These are phyloP conservation scores for Argyrosomus japonicus DNA, from an alignment of 2,113 vertebrate species.

Conservation along the genomic window DNA sequence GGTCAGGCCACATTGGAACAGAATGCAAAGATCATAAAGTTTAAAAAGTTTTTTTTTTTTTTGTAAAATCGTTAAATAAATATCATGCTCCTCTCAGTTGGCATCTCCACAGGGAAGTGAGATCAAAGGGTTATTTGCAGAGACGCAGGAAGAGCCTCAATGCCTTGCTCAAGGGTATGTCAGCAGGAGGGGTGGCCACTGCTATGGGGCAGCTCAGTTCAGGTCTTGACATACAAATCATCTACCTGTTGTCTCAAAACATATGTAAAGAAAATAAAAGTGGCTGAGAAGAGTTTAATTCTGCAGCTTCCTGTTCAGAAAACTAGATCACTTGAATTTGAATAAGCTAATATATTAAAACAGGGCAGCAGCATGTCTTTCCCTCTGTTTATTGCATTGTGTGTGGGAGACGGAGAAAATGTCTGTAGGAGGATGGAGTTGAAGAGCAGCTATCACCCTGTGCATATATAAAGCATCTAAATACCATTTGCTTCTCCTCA, in stretches of 20 bases:
- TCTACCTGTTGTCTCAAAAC: not conserved
- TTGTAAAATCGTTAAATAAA: not conserved
- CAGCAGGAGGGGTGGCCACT: conserved; percentile 1
- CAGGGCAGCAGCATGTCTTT: not conserved
- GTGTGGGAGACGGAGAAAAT: conserved; percentile 17
- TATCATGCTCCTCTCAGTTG: not conserved
- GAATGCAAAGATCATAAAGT: conserved; percentile 3
- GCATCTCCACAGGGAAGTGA: not conserved
- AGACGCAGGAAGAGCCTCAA: not conserved
- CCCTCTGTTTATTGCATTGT: conserved; percentile 4
- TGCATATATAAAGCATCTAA: conserved; percentile 31
- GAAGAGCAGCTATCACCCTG: not conserved
- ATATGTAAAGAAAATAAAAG: not conserved
- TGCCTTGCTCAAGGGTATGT: conserved; percentile 1
- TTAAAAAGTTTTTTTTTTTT: not conserved
- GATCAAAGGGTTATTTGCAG: conserved; percentile 23
- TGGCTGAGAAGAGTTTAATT: not conserved
- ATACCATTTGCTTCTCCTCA: conserved; percentile 49
- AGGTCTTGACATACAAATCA: not conserved
- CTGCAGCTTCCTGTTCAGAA: not conserved
- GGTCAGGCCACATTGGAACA: conserved; percentile 7
- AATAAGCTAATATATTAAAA: conserved; percentile 17
- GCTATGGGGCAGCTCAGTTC: not conserved
- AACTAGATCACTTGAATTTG: conserved; percentile 14
- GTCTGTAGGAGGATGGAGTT: conserved; percentile 25